Evolutionary conservation across 2,113 vertebrate genomes (phyloP).

Genomic region (Etheostoma cragini): DNA sequence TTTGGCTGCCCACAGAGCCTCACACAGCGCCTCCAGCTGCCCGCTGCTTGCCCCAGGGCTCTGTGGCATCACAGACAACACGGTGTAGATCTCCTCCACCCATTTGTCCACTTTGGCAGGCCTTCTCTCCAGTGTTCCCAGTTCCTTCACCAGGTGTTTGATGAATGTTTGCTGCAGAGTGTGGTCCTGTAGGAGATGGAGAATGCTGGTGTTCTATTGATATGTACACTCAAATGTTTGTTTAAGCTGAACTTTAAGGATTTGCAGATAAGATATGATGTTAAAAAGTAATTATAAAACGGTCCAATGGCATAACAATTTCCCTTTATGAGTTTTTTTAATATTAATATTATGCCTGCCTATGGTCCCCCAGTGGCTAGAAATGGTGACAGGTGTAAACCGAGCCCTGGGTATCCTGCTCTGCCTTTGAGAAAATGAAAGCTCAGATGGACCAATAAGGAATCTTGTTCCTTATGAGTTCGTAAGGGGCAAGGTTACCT

Average conservation of each 20-base stretch:
- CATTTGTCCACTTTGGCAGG: slow-evolving; percentile 55
- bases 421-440: no score
- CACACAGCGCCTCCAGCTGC: slow-evolving; percentile 86
- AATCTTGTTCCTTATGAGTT: no score
- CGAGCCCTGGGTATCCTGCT: no score
- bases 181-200: slow-evolving; percentile 46
- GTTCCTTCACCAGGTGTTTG: slow-evolving; percentile 84
- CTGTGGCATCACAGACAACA: slow-evolving; percentile 86
- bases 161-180: slow-evolving; percentile 86
- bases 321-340: no score
- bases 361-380: no score
- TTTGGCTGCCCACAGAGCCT: slow-evolving; percentile 86
- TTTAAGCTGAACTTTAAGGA: no score
- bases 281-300: neutral
- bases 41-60: slow-evolving; percentile 69
- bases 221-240: neutral
- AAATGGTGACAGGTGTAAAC: no score
- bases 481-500: no score
- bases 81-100: slow-evolving; percentile 85
- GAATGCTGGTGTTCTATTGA: neutral
- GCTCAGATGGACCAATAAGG: no score
- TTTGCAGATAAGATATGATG: neutral
- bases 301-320: no score
- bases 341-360: no score
- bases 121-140: slow-evolving; percentile 64